Percentiles rank a stretch among this genome's conserved stretches.
Evolutionary conservation across 1,140 invertebrate genomes (phyloP).

Genomic region (Episyrphus balteatus): DNA sequence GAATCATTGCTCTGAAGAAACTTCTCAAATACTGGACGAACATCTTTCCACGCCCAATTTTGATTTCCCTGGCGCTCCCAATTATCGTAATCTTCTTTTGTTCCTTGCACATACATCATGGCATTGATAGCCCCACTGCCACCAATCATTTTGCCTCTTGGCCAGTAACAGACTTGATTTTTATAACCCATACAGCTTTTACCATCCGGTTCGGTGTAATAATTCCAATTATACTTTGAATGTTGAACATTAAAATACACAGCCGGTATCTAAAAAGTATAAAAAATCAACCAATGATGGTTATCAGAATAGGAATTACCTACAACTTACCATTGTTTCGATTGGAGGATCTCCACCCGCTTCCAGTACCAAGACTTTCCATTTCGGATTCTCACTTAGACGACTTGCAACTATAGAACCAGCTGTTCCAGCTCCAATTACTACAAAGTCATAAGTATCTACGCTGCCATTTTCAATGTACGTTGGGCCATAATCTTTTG

Average conservation of each 20-base stretch:
- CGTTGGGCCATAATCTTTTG: constrained; percentile 38
- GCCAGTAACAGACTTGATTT: constrained; percentile 42
- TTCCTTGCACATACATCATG: constrained; percentile 62
- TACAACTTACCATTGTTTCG: constrained; percentile 31
- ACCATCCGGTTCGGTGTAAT: constrained; percentile 12
- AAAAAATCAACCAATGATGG: background rate
- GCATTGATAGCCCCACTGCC: constrained; percentile 58
- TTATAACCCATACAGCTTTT: constrained; percentile 18
- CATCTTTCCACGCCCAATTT: constrained; percentile 52
- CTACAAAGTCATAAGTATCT: constrained; percentile 40
- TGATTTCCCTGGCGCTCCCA: constrained; percentile 49
- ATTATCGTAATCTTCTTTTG: constrained; percentile 42
- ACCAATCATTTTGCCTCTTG: constrained; percentile 51
- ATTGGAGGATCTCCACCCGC: constrained; percentile 38
- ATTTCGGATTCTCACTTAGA: constrained; percentile 18
- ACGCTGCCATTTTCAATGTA: constrained; percentile 22
- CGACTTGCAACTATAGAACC: constrained; percentile 45
- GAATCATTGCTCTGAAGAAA: too few species aligned
- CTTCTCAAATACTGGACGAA: constrained; percentile 52
- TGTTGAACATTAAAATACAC: background rate
- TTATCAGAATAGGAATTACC: background rate
- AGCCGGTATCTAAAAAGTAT: background rate
- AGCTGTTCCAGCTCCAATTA: constrained; percentile 48
- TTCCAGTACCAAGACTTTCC: constrained; percentile 38
- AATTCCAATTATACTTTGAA: constrained; percentile 9